phyloP scores from a whole-genome alignment of 2,888 invertebrate species.

The Allacma fusca region DNA sequence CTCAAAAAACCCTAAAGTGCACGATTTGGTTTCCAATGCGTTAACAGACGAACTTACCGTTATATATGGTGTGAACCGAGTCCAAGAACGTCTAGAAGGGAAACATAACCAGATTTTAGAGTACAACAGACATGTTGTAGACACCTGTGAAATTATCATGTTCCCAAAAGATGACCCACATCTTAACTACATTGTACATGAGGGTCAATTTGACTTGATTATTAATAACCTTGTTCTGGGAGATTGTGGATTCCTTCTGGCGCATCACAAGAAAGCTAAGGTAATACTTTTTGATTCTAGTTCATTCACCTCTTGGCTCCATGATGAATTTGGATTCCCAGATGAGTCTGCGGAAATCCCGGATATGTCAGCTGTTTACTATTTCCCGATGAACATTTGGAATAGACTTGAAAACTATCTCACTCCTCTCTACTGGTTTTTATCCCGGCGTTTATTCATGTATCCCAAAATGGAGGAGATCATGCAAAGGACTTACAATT shows the following conservation, averaged over 20 bases:
- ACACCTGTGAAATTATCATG: too few relatives aligned
- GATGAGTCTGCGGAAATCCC: too few relatives aligned
- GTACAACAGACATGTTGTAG: too few relatives aligned
- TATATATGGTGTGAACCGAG: background rate
- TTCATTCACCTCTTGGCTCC: too few relatives aligned
- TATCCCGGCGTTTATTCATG: too few relatives aligned
- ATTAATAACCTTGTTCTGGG: constrained; percentile 44
- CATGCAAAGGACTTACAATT: too few relatives aligned
- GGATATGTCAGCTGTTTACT: too few relatives aligned
- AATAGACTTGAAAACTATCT: constrained; percentile 36
- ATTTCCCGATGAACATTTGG: constrained; percentile 16
- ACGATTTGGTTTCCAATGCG: too few relatives aligned
- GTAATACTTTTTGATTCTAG: too few relatives aligned
- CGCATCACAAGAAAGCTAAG: too few relatives aligned
- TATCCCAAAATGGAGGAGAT: constrained; percentile 31
- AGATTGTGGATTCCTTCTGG: background rate
- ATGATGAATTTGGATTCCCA: too few relatives aligned
- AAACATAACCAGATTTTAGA: background rate
- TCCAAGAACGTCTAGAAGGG: background rate
- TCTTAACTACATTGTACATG: background rate
- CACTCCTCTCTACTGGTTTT: constrained; percentile 33
- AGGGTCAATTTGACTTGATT: constrained; percentile 44
- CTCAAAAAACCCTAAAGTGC: too few relatives aligned
- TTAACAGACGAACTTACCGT: background rate
- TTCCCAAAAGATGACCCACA: background rate